A percentile compares a stretch with the other conserved stretches of the same genome.
Evolutionary conservation across 2,113 vertebrate species (phyloP).

Genomic region (Bubo scandiacus): DNA sequence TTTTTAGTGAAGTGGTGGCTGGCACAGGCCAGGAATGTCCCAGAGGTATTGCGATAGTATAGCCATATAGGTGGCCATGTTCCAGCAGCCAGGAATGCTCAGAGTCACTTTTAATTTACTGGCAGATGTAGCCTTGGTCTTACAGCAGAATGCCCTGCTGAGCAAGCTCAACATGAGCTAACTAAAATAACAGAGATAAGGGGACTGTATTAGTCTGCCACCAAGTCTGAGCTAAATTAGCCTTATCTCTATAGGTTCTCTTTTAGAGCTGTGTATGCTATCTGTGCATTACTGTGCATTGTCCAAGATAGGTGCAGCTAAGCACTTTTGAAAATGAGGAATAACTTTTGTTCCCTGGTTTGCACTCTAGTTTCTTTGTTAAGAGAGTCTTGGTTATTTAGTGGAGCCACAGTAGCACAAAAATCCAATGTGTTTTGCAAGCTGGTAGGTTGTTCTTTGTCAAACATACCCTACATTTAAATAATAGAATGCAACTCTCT

Average conservation of each 20-base stretch:
- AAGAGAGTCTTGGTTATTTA: background rate
- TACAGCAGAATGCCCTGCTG: background rate
- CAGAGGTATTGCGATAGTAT: background rate
- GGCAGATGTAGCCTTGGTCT: background rate
- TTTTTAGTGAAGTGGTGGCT: background rate
- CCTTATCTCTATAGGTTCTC: background rate
- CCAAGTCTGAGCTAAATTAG: slow-evolving; percentile 6
- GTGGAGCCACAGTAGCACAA: background rate
- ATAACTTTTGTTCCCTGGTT: background rate
- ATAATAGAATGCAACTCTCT: background rate
- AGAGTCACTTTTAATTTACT: background rate
- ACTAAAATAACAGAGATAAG: slow-evolving; percentile 51
- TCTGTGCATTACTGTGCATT: background rate
- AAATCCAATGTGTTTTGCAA: background rate
- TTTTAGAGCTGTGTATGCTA: background rate
- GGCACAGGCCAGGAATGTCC: background rate
- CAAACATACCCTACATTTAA: background rate
- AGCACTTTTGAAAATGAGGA: background rate
- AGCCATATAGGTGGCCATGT: background rate
- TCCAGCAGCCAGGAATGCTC: background rate
- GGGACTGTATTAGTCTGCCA: background rate
- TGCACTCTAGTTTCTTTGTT: background rate
- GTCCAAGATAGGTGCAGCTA: background rate
- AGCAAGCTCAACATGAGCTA: slow-evolving; percentile 5
- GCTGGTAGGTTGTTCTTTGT: background rate